phyloP scores from a whole-genome alignment of 2,797 vertebrate genomes.

The Sitta carolinensis region DNA sequence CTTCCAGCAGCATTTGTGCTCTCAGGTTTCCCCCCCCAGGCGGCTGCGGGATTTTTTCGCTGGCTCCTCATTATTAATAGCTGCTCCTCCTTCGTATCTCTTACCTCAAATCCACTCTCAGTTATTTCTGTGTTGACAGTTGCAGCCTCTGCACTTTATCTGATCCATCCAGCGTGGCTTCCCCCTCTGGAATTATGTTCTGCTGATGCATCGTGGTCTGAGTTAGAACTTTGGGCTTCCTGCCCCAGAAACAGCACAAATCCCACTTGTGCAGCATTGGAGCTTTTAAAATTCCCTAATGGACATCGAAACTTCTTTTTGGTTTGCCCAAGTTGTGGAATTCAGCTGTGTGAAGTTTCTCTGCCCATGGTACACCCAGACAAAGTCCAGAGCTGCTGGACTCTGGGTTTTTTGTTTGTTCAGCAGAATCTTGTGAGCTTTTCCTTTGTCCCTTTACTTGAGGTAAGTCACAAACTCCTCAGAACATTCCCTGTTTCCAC shows the following conservation, averaged over 20 bases:
- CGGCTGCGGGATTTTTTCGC: constrained; percentile 12
- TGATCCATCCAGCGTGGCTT: background rate
- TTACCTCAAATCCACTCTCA: constrained; percentile 41
- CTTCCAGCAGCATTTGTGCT: background rate
- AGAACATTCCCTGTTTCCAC: background rate
- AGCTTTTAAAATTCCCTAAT: background rate
- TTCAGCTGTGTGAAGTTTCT: background rate
- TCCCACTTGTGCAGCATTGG: background rate
- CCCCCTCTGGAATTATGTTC: background rate
- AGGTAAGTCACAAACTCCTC: background rate
- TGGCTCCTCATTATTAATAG: constrained; percentile 62
- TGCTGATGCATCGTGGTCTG: background rate
- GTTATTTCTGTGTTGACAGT: constrained; percentile 58
- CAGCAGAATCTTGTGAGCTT: background rate
- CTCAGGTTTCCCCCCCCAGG: constrained; percentile 17
- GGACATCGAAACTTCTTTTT: background rate
- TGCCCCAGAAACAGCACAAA: background rate
- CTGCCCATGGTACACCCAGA: background rate
- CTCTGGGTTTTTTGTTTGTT: background rate
- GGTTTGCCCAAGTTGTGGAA: background rate
- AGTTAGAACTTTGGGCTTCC: background rate
- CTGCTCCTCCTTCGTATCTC: constrained; percentile 24
- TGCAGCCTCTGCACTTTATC: constrained; percentile 56
- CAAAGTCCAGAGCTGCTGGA: background rate
- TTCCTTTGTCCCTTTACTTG: background rate